phyloP scores from a whole-genome alignment of 2,888 invertebrate genomes.

The Alentia gelatinosa region DNA sequence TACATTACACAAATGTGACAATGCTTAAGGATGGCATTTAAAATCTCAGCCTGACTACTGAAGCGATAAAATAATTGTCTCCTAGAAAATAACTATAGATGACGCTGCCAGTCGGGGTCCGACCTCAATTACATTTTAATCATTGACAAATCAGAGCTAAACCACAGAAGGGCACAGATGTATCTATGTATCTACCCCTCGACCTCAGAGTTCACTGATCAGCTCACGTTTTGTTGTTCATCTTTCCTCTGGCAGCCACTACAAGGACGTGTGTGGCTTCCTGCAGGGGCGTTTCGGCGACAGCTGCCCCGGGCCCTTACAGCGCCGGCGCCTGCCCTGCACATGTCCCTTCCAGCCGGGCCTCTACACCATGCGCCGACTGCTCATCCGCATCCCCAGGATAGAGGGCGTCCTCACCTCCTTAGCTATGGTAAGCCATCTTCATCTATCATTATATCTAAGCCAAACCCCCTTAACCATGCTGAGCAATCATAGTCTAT shows the following conservation, averaged over 20 bases:
- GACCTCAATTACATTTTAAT: too few species aligned
- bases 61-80: too few species aligned
- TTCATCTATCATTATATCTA: background rate
- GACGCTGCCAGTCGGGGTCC: too few species aligned
- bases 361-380: background rate
- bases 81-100: too few species aligned
- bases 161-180: too few species aligned
- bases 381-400: constrained; percentile 40
- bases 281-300: constrained; percentile 11
- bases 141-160: too few species aligned
- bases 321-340: constrained; percentile 39
- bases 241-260: constrained; percentile 20
- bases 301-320: constrained; percentile 44
- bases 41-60: too few species aligned
- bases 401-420: constrained; percentile 47
- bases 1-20: too few species aligned
- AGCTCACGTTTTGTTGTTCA: background rate
- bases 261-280: constrained; percentile 54
- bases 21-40: too few species aligned
- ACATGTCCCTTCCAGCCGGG: constrained; percentile 53
- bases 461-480: background rate
- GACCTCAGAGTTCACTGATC: too few species aligned
- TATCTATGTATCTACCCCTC: too few species aligned
- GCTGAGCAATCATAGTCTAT: background rate
- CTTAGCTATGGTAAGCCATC: constrained; percentile 18